A percentile compares a stretch with the other conserved stretches of the same genome.
phyloP scores from a whole-genome alignment of 2,113 vertebrate genomes.

The Amphilophus citrinellus region DNA sequence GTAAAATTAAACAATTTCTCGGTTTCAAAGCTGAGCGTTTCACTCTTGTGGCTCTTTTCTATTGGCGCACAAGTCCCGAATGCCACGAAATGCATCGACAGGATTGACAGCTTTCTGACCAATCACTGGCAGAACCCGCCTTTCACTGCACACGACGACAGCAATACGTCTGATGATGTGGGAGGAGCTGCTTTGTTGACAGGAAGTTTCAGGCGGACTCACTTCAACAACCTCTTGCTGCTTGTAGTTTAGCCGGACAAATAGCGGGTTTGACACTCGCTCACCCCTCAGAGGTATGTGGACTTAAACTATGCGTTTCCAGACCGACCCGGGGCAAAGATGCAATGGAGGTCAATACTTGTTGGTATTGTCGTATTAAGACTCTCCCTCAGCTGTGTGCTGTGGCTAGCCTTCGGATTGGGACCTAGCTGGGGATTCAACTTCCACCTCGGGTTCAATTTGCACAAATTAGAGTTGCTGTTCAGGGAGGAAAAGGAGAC shows the following conservation, averaged over 20 bases:
- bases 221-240: not conserved
- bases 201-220: slow-evolving; percentile 71
- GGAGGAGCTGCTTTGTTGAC: slow-evolving; percentile 77
- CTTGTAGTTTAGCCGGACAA: slow-evolving; percentile 6
- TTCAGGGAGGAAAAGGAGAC: slow-evolving; percentile 64
- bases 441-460: slow-evolving; percentile 80
- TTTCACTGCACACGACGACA: not conserved
- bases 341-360: slow-evolving; percentile 96
- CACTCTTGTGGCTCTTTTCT: slow-evolving; percentile 61
- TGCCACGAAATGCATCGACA: slow-evolving; percentile 55
- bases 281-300: slow-evolving; percentile 34
- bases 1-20: not conserved
- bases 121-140: slow-evolving; percentile 37
- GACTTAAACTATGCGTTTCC: slow-evolving; percentile 81
- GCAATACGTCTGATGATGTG: slow-evolving; percentile 64
- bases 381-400: slow-evolving; percentile 85
- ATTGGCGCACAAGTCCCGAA: slow-evolving; percentile 67
- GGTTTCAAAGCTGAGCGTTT: not conserved
- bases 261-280: slow-evolving; percentile 5
- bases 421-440: slow-evolving; percentile 88
- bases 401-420: slow-evolving; percentile 87
- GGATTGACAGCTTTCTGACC: slow-evolving; percentile 54
- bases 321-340: slow-evolving; percentile 82
- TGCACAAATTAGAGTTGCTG: slow-evolving; percentile 76
- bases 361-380: slow-evolving; percentile 90